Percentiles rank a stretch among this genome's conserved stretches.
Conservation (phyloP, 1,140 invertebrate genomes). For the Drosophila ananassae region DNA sequence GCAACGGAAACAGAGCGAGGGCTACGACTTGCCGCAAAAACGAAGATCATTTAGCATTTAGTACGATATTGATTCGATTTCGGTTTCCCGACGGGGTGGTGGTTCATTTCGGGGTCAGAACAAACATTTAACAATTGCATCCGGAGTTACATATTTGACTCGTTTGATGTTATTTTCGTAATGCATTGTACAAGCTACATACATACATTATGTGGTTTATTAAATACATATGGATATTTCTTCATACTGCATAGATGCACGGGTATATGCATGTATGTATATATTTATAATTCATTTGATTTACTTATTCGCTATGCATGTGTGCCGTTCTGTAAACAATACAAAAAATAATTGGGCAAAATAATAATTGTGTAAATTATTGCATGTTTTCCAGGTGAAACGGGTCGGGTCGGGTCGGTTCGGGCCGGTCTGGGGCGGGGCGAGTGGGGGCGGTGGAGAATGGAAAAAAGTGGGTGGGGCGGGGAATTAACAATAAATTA, state of each 20-base stretch:
- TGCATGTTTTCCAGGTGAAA: constrained; percentile 3
- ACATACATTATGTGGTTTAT: constrained; percentile 43
- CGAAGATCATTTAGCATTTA: constrained; percentile 1
- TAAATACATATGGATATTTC: constrained; percentile 61
- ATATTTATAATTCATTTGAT: constrained; percentile 64
- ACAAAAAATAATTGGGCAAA: constrained; percentile 18
- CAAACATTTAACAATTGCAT: constrained; percentile 34
- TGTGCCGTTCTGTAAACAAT: constrained; percentile 42
- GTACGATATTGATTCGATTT: constrained; percentile 1
- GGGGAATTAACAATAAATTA: constrained; percentile 48
- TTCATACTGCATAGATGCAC: constrained; percentile 43
- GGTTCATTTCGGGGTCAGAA: neutral
- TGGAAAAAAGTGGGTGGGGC: neutral
- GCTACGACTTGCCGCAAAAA: neutral
- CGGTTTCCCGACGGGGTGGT: neutral
- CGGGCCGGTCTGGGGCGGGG: neutral
- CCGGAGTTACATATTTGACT: constrained; percentile 13
- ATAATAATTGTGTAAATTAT: constrained; percentile 15
- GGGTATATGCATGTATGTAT: constrained; percentile 24
- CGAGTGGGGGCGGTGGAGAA: neutral
- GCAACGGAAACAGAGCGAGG: constrained; percentile 22
- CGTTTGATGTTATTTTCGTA: neutral
- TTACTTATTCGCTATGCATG: constrained; percentile 66
- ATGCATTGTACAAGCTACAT: constrained; percentile 1
- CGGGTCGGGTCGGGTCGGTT: too few relatives aligned